Percentiles rank a stretch among this genome's conserved stretches.
phyloP scores from a whole-genome alignment of 2,888 invertebrate genomes.

The Ellobium chinense region DNA sequence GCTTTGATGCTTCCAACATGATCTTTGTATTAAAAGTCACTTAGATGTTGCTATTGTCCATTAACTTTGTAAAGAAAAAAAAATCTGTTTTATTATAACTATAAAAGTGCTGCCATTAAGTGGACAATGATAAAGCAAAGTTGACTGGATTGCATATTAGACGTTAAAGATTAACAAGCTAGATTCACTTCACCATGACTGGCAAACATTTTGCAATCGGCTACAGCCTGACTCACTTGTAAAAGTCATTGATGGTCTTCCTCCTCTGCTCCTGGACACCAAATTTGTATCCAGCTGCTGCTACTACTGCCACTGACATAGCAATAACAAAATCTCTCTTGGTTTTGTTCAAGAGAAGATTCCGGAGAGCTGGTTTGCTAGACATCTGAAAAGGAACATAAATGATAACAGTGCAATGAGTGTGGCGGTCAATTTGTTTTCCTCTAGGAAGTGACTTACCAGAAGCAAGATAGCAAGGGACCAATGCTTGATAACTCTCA shows the following conservation, averaged over 20 bases:
- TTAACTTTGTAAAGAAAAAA: no score
- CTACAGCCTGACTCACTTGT: slow-evolving; percentile 40
- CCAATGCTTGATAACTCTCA: no score
- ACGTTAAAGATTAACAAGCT: neutral
- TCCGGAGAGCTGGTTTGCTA: slow-evolving; percentile 43
- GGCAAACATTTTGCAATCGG: neutral
- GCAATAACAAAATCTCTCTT: slow-evolving; percentile 43
- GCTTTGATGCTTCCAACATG: no score
- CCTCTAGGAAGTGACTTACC: no score
- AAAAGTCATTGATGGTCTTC: slow-evolving; percentile 27
- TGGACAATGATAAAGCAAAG: neutral
- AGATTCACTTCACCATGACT: neutral
- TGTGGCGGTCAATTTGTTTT: no score
- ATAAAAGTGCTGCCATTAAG: no score
- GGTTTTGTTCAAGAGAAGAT: slow-evolving; percentile 37
- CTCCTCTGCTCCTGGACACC: slow-evolving; percentile 29
- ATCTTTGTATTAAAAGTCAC: no score
- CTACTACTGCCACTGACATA: neutral
- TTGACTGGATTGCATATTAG: neutral
- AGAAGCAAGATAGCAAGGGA: no score
- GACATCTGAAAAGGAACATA: slow-evolving; percentile 41
- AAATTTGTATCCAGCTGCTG: slow-evolving; percentile 31
- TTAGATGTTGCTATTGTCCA: no score
- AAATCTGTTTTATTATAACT: no score
- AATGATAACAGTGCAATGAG: no score